These are phyloP conservation scores for Pachyrhynchus sulphureomaculatus DNA, from an alignment of 1,140 invertebrate genomes.

Conservation along the genomic window DNA sequence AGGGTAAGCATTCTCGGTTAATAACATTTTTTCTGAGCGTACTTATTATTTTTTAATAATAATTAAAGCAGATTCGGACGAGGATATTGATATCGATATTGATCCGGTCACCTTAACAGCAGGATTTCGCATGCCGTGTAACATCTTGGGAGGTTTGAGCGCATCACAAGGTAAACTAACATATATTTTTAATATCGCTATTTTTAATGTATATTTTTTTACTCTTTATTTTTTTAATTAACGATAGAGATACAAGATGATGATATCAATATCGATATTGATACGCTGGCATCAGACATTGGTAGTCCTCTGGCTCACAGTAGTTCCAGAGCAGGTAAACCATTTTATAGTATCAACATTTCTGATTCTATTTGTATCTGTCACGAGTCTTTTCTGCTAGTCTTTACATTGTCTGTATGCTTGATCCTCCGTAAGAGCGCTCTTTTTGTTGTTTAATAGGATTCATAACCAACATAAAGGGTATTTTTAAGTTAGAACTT, in stretches of 20 bases:
- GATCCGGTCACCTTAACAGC: conserved; percentile 3
- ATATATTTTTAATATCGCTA: neutral
- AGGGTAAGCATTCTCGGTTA: neutral
- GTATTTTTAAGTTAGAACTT: no score
- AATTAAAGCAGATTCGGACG: conserved; percentile 2
- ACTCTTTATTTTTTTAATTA: neutral
- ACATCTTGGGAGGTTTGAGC: conserved; percentile 10
- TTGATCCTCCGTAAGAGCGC: no score
- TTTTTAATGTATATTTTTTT: neutral
- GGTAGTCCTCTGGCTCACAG: neutral
- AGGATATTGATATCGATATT: conserved; percentile 13
- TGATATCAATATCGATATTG: conserved; percentile 13
- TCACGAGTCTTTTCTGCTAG: neutral
- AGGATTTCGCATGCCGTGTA: conserved; percentile 5
- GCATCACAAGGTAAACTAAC: neutral
- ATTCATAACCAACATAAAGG: no score
- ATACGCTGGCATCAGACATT: conserved; percentile 2
- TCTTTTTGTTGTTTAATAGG: neutral
- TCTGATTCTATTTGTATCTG: no score
- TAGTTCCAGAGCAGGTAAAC: conserved; percentile 21
- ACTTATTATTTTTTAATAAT: neutral
- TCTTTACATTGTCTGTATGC: neutral
- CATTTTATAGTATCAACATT: neutral
- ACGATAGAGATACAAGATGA: neutral
- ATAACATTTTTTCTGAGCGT: neutral